Conservation (phyloP, 2,888 invertebrate species). For the Chironomus tentans region DNA sequence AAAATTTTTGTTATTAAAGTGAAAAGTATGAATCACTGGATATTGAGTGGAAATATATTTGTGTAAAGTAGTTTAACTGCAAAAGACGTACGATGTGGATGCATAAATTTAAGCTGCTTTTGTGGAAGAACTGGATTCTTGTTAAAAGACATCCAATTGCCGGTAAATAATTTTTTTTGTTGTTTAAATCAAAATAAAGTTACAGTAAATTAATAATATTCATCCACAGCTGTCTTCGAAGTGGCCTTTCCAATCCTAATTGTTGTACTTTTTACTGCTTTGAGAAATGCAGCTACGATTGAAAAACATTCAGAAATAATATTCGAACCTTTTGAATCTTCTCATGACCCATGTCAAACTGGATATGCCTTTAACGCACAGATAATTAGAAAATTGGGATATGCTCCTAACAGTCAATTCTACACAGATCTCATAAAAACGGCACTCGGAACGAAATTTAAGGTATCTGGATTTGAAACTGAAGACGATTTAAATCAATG, state of each 20-base stretch:
- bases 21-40: neutral
- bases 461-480: neutral
- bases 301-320: neutral
- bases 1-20: neutral
- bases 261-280: neutral
- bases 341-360: neutral
- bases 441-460: neutral
- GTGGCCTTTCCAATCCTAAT: neutral
- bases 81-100: neutral
- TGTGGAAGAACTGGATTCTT: slow-evolving; percentile 6
- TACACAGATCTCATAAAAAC: neutral
- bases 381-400: neutral
- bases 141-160: neutral
- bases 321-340: neutral
- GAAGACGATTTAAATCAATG: neutral
- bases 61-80: neutral
- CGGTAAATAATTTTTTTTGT: neutral
- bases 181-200: neutral
- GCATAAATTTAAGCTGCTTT: neutral
- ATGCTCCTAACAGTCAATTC: neutral
- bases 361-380: neutral
- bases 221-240: neutral
- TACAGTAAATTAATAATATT: neutral
- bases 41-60: neutral
- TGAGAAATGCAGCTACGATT: neutral